Evolutionary conservation across 2,797 vertebrate species (phyloP).

Genomic region (Typhlichthys eigenmanni): DNA sequence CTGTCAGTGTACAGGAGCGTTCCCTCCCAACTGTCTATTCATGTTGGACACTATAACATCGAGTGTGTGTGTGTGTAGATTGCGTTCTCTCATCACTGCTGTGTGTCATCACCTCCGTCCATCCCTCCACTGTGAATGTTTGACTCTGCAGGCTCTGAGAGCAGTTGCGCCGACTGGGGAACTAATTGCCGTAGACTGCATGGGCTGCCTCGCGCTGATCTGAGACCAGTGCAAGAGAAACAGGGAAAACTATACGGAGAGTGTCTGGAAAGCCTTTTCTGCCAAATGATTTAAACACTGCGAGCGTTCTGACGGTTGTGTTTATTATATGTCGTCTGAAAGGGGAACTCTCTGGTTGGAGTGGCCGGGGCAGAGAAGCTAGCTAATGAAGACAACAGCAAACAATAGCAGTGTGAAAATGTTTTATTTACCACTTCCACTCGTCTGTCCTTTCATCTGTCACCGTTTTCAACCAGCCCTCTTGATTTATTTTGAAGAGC

Average conservation of each 20-base stretch:
- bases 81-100: conserved; percentile 32
- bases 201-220: conserved; percentile 44
- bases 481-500: conserved; percentile 21
- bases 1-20: not conserved
- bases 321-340: not conserved
- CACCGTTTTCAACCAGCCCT: conserved; percentile 16
- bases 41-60: not conserved
- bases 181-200: conserved; percentile 55
- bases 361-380: not conserved
- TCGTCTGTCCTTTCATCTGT: not conserved
- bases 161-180: conserved; percentile 34
- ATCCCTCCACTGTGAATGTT: conserved; percentile 11
- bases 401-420: not conserved
- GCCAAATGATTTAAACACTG: conserved; percentile 6
- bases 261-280: conserved; percentile 4
- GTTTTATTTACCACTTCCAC: conserved; percentile 1
- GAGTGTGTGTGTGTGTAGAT: conserved; percentile 26
- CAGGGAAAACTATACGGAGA: not conserved
- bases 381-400: not conserved
- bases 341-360: not conserved
- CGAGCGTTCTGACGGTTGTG: conserved; percentile 4
- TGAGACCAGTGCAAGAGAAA: conserved; percentile 11
- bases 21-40: not conserved
- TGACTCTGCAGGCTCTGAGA: conserved; percentile 19
- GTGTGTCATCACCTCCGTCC: conserved; percentile 44